Conservation (phyloP, 2,797 vertebrate genomes). For the Lacerta viridis region DNA sequence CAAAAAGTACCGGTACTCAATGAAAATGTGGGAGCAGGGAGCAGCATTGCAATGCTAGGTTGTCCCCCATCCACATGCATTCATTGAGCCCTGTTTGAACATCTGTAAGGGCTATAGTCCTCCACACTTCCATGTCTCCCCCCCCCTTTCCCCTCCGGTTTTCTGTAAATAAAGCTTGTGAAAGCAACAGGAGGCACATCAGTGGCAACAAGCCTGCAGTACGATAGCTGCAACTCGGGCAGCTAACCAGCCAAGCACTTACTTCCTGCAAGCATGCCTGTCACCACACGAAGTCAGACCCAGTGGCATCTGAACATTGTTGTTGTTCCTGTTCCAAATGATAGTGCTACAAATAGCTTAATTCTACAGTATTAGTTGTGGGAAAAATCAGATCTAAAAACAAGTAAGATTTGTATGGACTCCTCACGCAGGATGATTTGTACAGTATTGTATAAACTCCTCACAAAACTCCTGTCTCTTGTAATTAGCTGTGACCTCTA, state of each 20-base stretch:
- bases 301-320: not conserved
- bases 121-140: not conserved
- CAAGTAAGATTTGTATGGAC: not conserved
- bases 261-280: not conserved
- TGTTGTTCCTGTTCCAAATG: not conserved
- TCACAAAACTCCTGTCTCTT: not conserved
- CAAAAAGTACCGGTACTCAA: not conserved
- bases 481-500: not conserved
- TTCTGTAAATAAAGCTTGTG: not conserved
- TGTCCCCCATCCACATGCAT: not conserved
- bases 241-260: not conserved
- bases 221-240: not conserved
- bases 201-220: not conserved
- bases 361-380: not conserved
- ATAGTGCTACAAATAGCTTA: slow-evolving; percentile 4
- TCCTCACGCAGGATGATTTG: not conserved
- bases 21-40: not conserved
- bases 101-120: not conserved
- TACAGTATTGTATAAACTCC: not conserved
- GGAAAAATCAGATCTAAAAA: not conserved
- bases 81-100: not conserved
- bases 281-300: not conserved
- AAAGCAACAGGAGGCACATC: not conserved
- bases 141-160: not conserved
- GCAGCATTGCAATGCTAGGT: not conserved